phyloP scores from a whole-genome alignment of 2,888 invertebrate species.

The Marronus borbonicus region DNA sequence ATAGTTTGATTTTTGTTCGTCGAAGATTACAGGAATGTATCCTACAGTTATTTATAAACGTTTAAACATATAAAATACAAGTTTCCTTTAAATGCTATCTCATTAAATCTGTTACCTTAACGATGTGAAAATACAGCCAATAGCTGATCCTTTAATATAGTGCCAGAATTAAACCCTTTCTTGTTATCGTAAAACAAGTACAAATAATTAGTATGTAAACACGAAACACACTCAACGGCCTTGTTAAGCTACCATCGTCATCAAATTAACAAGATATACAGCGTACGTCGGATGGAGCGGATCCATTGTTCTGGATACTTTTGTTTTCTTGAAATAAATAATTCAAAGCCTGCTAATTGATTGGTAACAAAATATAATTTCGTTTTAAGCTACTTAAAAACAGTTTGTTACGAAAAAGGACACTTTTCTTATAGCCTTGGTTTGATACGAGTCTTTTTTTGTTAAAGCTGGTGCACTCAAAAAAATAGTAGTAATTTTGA shows the following conservation, averaged over 20 bases:
- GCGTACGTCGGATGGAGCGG: background rate
- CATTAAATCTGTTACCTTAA: conserved; percentile 7
- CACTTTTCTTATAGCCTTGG: too few species aligned
- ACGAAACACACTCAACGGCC: background rate
- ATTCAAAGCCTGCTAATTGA: too few species aligned
- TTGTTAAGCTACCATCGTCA: background rate
- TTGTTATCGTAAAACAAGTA: background rate
- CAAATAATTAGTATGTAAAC: background rate
- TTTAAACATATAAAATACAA: background rate
- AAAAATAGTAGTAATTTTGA: too few species aligned
- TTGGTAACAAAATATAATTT: too few species aligned
- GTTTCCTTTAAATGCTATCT: background rate
- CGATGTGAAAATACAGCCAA: background rate
- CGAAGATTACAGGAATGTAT: background rate
- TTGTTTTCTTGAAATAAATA: too few species aligned
- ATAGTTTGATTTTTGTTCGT: background rate
- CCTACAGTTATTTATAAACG: background rate
- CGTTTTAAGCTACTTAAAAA: too few species aligned
- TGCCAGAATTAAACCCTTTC: background rate
- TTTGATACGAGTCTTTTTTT: too few species aligned
- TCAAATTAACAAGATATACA: background rate
- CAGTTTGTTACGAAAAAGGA: too few species aligned
- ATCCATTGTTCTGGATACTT: background rate
- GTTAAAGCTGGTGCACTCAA: too few species aligned
- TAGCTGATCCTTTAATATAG: background rate